These are phyloP conservation scores for Orthonevra nobilis DNA, from an alignment of 2,888 invertebrate species.

Conservation along the genomic window DNA sequence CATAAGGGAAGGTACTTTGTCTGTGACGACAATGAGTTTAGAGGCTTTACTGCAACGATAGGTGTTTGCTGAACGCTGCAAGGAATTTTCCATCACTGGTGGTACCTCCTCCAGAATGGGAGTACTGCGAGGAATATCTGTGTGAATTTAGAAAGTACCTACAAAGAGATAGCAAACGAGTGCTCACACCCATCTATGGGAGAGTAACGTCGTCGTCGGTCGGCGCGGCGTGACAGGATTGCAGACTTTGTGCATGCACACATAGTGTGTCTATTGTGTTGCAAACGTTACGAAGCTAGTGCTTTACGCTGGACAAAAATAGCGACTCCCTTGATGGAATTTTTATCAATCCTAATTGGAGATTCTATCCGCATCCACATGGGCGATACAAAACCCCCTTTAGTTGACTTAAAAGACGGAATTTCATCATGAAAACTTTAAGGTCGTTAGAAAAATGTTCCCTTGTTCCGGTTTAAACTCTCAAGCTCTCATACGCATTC, in stretches of 20 bases:
- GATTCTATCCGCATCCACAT: slow-evolving; percentile 11
- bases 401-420: too few species aligned
- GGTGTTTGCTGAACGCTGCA: slow-evolving; percentile 27
- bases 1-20: slow-evolving; percentile 17
- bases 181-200: not conserved
- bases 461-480: not conserved
- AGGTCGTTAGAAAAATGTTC: too few species aligned
- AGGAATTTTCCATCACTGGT: slow-evolving; percentile 31
- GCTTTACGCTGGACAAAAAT: slow-evolving; percentile 11
- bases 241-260: not conserved
- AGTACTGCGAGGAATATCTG: slow-evolving; percentile 7
- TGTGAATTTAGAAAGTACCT: slow-evolving; percentile 1
- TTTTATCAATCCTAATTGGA: slow-evolving; percentile 23
- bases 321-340: slow-evolving; percentile 21
- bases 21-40: not conserved
- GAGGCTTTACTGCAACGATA: slow-evolving; percentile 17
- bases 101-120: slow-evolving; percentile 11
- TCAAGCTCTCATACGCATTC: slow-evolving; percentile 5
- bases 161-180: not conserved
- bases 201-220: not conserved
- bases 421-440: too few species aligned
- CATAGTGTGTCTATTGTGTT: slow-evolving; percentile 2
- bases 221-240: not conserved
- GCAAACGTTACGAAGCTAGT: too few species aligned
- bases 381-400: too few species aligned